Base-by-base conservation (phyloP, 2,888 invertebrate species). In the Caenorhabditis auriculariae region DNA sequence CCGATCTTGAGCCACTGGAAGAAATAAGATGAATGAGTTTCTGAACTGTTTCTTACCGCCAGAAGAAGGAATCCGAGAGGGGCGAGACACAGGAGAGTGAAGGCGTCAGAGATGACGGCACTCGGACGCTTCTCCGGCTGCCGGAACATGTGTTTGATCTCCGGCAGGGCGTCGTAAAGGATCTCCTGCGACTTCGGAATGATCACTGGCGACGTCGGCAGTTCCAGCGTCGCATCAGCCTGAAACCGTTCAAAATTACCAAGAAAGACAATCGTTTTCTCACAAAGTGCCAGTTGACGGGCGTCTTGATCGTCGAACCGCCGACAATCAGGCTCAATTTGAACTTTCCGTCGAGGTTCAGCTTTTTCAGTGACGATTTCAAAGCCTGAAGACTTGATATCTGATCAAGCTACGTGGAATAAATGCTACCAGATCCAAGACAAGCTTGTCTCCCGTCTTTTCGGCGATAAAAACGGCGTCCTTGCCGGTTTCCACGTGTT, bases 61-160 rank as follows among this genome's bases (percentile, higher is more conserved):
- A 88, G 82, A 50, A 95, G 84, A 55, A 96, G 86, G 65, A 93
- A 82, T 52, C 93, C 84, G 63, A 96, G 86, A 27, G 94, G 91
- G 29, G 90, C 87, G 6, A 89, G 86, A 73, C 89, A 89, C 9
- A 93, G 85, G 29, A 86, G 87, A 49, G 93, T 93, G 85, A 95
- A 98, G 62, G 91, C 86, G 83, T 91, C 89, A 0, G 95, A 94
- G 52, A 98, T 88, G 41, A 88, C 82, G 37, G 88, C 88, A 32
- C 94, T 87, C 51, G 98, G 96, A 44, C 94, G 88, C 76, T 90
- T 88, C 83, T 96, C 96, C 0, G 95, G 90, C 80, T 88, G 87
- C 42, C 94, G 89, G 88, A 96, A 98, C 85, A 87, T 83, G 85
- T 98, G 96, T 80, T 82, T 73, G 43, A 81, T 81, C 39, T 76